These are phyloP conservation scores for Cepaea hortensis DNA, from an alignment of 2,888 invertebrate species.

Conservation along the genomic window DNA sequence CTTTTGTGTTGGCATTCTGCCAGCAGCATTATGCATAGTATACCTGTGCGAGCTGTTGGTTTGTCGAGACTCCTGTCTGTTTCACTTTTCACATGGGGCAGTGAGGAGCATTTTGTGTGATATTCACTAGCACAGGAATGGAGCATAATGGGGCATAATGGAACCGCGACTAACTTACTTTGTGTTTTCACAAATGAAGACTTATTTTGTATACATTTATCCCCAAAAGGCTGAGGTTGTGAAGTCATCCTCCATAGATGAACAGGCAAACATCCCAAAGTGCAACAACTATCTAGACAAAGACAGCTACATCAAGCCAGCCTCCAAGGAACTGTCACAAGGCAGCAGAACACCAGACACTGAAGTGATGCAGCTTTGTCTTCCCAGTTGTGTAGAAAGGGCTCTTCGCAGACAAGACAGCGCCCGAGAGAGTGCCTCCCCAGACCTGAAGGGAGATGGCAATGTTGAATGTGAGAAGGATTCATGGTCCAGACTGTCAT, in stretches of 20 bases:
- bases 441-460: not conserved
- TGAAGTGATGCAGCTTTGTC: not conserved
- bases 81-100: no score
- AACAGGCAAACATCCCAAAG: not conserved
- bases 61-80: no score
- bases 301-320: not conserved
- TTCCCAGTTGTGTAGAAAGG: not conserved
- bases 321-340: not conserved
- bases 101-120: no score
- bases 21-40: no score
- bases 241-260: not conserved
- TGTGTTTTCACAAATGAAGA: no score
- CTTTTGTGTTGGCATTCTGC: no score
- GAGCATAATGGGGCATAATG: no score
- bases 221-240: not conserved
- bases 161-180: no score
- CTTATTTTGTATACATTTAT: no score
- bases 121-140: no score
- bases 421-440: not conserved
- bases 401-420: slow-evolving; percentile 8
- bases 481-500: not conserved
- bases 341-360: not conserved
- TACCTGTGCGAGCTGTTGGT: no score
- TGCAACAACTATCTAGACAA: not conserved
- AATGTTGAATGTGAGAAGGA: not conserved